Conservation (phyloP, 2,888 invertebrate genomes). For the Drosophila phalerata region DNA sequence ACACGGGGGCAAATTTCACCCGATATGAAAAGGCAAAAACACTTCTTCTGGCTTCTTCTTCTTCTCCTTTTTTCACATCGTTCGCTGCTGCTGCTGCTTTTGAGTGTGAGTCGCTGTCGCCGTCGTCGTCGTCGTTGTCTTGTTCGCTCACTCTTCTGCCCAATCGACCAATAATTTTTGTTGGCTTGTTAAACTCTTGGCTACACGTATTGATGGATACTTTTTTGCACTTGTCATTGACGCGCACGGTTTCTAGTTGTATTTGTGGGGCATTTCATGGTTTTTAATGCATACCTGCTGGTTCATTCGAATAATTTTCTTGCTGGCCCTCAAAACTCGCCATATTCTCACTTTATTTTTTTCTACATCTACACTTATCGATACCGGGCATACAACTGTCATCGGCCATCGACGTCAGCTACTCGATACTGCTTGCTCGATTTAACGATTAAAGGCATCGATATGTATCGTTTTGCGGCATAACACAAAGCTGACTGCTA, state of each 20-base stretch:
- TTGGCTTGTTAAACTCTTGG: constrained; percentile 44
- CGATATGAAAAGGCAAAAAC: constrained; percentile 75
- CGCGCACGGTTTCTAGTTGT: constrained; percentile 33
- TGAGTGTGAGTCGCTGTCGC: constrained; percentile 67
- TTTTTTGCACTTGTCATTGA: constrained; percentile 50
- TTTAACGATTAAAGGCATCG: too few relatives aligned
- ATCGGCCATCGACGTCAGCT: constrained; percentile 5
- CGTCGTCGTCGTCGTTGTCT: constrained; percentile 48
- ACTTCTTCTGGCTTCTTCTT: constrained; percentile 73
- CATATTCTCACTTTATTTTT: constrained; percentile 83
- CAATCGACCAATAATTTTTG: constrained; percentile 75
- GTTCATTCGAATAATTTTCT: constrained; percentile 85
- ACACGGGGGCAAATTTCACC: constrained; percentile 77
- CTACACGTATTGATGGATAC: constrained; percentile 27
- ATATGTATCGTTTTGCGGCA: too few relatives aligned
- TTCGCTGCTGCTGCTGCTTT: constrained; percentile 38
- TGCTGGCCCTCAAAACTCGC: constrained; percentile 86
- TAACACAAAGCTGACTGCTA: constrained; percentile 18
- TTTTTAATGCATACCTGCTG: constrained; percentile 84
- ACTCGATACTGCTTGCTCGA: too few relatives aligned
- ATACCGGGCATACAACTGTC: constrained; percentile 55
- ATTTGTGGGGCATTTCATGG: constrained; percentile 43
- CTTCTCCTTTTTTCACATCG: constrained; percentile 61
- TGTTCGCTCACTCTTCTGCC: constrained; percentile 66
- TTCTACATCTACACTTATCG: constrained; percentile 67